Percentiles rank a stretch among this genome's conserved stretches.
Evolutionary conservation across 2,113 vertebrate species (phyloP).

Genomic region (Sula dactylatra): DNA sequence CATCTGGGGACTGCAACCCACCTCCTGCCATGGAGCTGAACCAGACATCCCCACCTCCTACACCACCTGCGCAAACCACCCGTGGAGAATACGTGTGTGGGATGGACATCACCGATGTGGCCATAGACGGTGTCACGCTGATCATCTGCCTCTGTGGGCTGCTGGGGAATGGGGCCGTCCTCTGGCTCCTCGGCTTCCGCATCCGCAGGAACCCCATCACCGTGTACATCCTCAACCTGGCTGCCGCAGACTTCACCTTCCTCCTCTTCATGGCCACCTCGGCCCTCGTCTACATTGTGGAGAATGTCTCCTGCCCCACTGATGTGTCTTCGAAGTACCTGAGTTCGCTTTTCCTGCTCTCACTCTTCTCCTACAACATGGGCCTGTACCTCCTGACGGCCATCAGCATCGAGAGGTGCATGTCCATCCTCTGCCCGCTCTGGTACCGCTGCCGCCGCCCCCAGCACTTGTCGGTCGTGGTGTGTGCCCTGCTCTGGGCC

Average conservation of each 20-base stretch:
- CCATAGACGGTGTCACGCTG: neutral
- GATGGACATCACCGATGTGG: rapidly evolving
- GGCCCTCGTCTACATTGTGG: neutral
- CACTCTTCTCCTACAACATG: neutral
- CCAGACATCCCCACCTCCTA: rapidly evolving
- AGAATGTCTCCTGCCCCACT: rapidly evolving
- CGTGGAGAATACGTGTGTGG: rapidly evolving
- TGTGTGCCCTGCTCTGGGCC: constrained; percentile 59
- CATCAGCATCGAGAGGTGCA: constrained; percentile 61
- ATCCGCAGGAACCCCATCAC: constrained; percentile 1
- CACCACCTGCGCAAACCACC: rapidly evolving
- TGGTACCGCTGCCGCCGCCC: neutral
- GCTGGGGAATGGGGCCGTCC: neutral
- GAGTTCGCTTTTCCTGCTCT: neutral
- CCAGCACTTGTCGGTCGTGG: neutral
- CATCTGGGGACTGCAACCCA: neutral
- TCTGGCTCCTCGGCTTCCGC: constrained; percentile 20
- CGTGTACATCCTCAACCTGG: constrained; percentile 9
- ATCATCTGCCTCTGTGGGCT: neutral
- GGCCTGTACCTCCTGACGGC: constrained; percentile 49
- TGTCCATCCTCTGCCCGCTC: neutral
- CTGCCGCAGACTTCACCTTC: neutral
- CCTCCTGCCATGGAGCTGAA: neutral
- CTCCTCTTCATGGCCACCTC: neutral
- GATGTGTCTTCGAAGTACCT: rapidly evolving